Evolutionary conservation across 2,888 invertebrate genomes (phyloP).

Genomic region (Panzeria rudis): DNA sequence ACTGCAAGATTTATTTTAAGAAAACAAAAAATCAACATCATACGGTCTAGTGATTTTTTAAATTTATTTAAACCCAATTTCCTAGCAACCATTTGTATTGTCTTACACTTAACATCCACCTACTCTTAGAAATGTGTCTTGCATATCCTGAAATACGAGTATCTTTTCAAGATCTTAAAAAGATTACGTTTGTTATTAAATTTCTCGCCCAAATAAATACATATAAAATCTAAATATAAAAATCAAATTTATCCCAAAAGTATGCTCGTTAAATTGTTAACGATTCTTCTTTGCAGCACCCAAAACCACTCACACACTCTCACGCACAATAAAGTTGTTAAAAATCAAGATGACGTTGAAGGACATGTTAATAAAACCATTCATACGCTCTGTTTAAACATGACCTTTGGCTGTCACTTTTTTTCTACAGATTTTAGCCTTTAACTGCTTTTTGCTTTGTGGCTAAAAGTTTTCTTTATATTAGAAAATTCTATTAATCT

Average conservation of each 20-base stretch:
- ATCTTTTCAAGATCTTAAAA: not conserved
- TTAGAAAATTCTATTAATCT: conserved; percentile 14
- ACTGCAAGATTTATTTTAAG: too few species aligned
- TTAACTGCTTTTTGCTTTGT: conserved; percentile 7
- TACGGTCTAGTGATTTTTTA: too few species aligned
- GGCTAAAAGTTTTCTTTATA: not conserved
- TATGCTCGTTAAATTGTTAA: conserved; percentile 28
- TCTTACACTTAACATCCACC: not conserved
- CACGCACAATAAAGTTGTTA: conserved; percentile 13
- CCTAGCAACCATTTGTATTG: not conserved
- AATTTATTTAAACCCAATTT: not conserved
- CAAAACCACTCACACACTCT: not conserved
- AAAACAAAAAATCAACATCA: not conserved
- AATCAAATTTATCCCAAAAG: conserved; percentile 21
- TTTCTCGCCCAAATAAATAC: not conserved
- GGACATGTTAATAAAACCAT: conserved; percentile 41
- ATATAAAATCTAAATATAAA: not conserved
- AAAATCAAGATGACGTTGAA: conserved; percentile 3
- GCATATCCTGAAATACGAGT: not conserved
- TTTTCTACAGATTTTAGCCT: not conserved
- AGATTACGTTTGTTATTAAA: not conserved
- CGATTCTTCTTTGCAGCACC: not conserved
- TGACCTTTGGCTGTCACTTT: conserved; percentile 30
- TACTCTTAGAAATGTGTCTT: not conserved
- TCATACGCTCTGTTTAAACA: conserved; percentile 19